A percentile compares a stretch with the other conserved stretches of the same genome.
Conservation (phyloP, 2,113 vertebrate genomes). For the Acanthochromis polyacanthus region DNA sequence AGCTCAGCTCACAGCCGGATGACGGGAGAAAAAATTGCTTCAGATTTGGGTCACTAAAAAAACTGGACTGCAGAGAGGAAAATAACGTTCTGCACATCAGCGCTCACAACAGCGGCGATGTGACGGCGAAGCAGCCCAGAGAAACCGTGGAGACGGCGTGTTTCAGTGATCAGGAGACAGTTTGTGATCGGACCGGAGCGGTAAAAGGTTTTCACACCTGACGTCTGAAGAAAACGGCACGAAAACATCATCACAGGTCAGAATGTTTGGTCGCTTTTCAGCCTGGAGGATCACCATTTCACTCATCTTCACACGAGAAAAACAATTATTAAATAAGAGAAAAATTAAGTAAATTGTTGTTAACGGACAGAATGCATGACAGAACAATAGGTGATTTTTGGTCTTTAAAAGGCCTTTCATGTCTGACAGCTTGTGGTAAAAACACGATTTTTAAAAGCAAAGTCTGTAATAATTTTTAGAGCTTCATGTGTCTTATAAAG, state of each 20-base stretch:
- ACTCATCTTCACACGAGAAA: too few relatives aligned
- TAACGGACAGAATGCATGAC: too few relatives aligned
- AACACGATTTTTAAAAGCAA: too few relatives aligned
- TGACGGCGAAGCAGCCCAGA: conserved; percentile 6
- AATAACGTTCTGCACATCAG: conserved; percentile 49
- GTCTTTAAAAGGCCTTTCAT: too few relatives aligned
- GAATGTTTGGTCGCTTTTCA: background rate
- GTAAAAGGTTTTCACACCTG: background rate
- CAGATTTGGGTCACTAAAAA: conserved; percentile 68
- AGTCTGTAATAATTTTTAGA: too few relatives aligned
- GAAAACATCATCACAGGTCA: background rate
- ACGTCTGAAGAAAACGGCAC: too few relatives aligned
- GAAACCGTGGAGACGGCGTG: background rate
- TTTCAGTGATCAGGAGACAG: background rate
- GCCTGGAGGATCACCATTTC: too few relatives aligned
- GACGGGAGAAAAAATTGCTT: conserved; percentile 55
- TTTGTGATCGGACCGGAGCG: background rate
- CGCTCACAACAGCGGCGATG: background rate
- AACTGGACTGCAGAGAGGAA: conserved; percentile 35
- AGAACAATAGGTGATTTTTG: too few relatives aligned
- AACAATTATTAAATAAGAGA: too few relatives aligned
- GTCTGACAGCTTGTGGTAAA: too few relatives aligned
- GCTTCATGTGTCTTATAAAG: too few relatives aligned
- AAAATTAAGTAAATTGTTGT: too few relatives aligned
- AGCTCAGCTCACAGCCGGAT: conserved; percentile 63